These are phyloP conservation scores for Orthonevra nobilis DNA, from an alignment of 2,888 invertebrate species.

Conservation along the genomic window DNA sequence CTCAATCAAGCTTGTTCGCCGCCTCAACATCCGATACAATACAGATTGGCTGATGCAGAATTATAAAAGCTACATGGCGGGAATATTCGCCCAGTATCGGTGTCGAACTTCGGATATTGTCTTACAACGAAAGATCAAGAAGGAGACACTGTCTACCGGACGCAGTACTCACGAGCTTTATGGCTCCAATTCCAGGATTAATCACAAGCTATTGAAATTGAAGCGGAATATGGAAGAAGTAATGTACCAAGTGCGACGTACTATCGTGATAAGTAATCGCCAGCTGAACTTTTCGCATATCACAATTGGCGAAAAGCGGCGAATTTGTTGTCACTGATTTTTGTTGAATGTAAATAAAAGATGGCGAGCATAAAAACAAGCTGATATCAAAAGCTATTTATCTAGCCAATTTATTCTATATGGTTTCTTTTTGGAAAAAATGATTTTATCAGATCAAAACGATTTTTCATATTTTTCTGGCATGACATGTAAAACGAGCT, in stretches of 20 bases:
- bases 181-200: constrained; percentile 71
- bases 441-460: too few species aligned
- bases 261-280: constrained; percentile 72
- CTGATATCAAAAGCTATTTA: too few species aligned
- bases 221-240: constrained; percentile 73
- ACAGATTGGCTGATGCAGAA: constrained; percentile 72
- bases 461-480: too few species aligned
- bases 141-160: background rate
- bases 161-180: constrained; percentile 71
- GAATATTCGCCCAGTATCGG: constrained; percentile 71
- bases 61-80: constrained; percentile 71
- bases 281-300: constrained; percentile 72
- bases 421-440: too few species aligned
- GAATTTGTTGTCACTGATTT: constrained; percentile 72
- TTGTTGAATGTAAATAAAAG: too few species aligned
- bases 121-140: background rate
- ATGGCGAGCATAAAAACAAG: too few species aligned
- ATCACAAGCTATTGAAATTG: constrained; percentile 72
- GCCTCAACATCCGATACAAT: constrained; percentile 73
- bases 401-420: too few species aligned
- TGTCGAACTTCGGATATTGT: constrained; percentile 29
- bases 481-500: too few species aligned
- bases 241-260: constrained; percentile 70
- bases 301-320: constrained; percentile 57
- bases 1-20: constrained; percentile 72